phyloP scores from a whole-genome alignment of 2,888 invertebrate genomes.

The Automeris io region DNA sequence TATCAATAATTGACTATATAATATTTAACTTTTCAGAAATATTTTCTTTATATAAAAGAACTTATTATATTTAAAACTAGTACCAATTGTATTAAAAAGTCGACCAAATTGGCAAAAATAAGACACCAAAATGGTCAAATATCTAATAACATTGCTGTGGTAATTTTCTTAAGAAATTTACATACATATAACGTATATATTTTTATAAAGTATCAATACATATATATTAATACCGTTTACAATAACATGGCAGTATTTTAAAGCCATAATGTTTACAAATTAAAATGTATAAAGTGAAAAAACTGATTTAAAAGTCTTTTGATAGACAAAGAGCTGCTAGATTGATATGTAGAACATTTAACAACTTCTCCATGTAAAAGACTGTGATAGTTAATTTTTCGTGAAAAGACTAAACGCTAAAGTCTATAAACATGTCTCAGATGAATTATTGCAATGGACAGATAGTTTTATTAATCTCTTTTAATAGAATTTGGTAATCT shows the following conservation, averaged over 20 bases:
- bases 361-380: no score
- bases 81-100: conserved; percentile 58
- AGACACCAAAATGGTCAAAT: conserved; percentile 57
- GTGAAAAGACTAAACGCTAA: no score
- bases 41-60: conserved; percentile 26
- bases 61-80: conserved; percentile 20
- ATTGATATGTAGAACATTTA: no score
- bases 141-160: conserved; percentile 41
- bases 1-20: conserved; percentile 41
- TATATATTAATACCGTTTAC: conserved; percentile 12
- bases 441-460: no score
- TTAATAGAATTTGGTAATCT: no score
- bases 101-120: conserved; percentile 50
- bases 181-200: conserved; percentile 10
- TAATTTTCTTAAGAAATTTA: conserved; percentile 13
- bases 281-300: no score
- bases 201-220: conserved; percentile 18
- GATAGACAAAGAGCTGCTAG: no score
- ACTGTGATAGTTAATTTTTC: no score
- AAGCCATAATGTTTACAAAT: conserved; percentile 13
- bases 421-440: no score
- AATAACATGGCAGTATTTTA: conserved; percentile 17
- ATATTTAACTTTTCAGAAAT: conserved; percentile 17
- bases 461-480: no score
- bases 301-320: no score